Evolutionary conservation across 2,113 vertebrate species (phyloP).

Genomic region (Brachypteracias leptosomus): DNA sequence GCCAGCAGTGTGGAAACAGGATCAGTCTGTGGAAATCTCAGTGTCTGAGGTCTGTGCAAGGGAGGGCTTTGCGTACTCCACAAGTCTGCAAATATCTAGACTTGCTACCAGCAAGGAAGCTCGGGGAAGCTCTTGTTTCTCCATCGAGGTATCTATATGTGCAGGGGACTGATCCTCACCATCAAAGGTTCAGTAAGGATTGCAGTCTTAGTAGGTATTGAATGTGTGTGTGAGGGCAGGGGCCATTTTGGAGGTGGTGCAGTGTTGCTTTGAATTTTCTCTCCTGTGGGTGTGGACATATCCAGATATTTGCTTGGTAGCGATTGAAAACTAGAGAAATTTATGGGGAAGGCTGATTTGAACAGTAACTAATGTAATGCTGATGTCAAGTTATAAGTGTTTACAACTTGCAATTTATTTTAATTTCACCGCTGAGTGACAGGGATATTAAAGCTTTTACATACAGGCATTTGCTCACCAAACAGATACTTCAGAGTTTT

Average conservation of each 20-base stretch:
- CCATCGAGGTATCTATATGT: not conserved
- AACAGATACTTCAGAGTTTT: not conserved
- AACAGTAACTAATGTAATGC: not conserved
- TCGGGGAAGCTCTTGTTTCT: not conserved
- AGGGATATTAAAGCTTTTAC: not conserved
- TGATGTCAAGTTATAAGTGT: not conserved
- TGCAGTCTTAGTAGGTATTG: rapidly evolving
- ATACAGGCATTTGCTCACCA: not conserved
- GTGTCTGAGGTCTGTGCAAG: not conserved
- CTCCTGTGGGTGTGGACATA: not conserved
- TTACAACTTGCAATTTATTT: not conserved
- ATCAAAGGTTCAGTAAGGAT: not conserved
- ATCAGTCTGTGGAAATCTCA: not conserved
- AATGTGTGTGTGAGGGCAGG: not conserved
- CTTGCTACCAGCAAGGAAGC: not conserved
- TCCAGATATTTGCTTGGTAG: not conserved
- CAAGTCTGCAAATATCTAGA: not conserved
- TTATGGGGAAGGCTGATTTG: not conserved
- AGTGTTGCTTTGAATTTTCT: not conserved
- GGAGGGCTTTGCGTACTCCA: not conserved
- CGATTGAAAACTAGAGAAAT: not conserved
- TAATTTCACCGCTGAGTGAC: not conserved
- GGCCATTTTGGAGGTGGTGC: not conserved
- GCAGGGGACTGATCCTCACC: not conserved
- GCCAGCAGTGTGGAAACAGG: not conserved